Evolutionary conservation across 1,140 invertebrate species (phyloP).

Genomic region (Nomia melanderi): DNA sequence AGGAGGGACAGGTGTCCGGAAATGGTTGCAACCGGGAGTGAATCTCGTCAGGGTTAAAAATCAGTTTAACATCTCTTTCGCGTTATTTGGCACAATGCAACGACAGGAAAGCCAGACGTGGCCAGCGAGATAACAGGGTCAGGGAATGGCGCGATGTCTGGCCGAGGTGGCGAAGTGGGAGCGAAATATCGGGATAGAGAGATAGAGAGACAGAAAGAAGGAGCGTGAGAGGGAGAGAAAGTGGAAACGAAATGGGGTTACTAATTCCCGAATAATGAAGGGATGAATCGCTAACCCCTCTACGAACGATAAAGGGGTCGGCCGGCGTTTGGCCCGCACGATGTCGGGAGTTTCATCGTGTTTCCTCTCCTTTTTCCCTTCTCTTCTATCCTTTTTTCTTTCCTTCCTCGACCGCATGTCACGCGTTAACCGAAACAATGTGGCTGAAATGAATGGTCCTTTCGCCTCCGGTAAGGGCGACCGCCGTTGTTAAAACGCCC

Average conservation of each 20-base stretch:
- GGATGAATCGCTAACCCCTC: slow-evolving; percentile 76
- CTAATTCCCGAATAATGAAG: slow-evolving; percentile 80
- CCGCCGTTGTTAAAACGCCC: slow-evolving; percentile 26
- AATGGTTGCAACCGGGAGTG: neutral
- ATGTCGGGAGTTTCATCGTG: slow-evolving; percentile 71
- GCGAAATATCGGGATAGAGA: too few species aligned
- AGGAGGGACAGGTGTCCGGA: neutral
- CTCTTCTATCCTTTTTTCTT: too few species aligned
- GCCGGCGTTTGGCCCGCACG: slow-evolving; percentile 24
- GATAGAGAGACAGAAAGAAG: slow-evolving; percentile 34
- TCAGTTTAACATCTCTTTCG: slow-evolving; percentile 46
- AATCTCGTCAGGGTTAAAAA: slow-evolving; percentile 17
- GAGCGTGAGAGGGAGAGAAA: slow-evolving; percentile 22
- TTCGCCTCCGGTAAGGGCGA: neutral
- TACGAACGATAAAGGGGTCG: slow-evolving; percentile 55
- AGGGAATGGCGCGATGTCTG: too few species aligned
- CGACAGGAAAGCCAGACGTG: slow-evolving; percentile 48
- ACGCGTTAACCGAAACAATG: slow-evolving; percentile 64
- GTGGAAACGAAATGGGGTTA: slow-evolving; percentile 75
- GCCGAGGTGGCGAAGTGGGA: too few species aligned
- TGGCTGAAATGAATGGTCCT: slow-evolving; percentile 54
- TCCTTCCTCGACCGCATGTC: slow-evolving; percentile 61
- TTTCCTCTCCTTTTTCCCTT: slow-evolving; percentile 66
- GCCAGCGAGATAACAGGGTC: slow-evolving; percentile 61
- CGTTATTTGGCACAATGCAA: slow-evolving; percentile 45